Evolutionary conservation across 2,888 invertebrate species (phyloP), one percentile per base, ranked within the genome.

Genomic region (Chironomus riparius): DNA sequence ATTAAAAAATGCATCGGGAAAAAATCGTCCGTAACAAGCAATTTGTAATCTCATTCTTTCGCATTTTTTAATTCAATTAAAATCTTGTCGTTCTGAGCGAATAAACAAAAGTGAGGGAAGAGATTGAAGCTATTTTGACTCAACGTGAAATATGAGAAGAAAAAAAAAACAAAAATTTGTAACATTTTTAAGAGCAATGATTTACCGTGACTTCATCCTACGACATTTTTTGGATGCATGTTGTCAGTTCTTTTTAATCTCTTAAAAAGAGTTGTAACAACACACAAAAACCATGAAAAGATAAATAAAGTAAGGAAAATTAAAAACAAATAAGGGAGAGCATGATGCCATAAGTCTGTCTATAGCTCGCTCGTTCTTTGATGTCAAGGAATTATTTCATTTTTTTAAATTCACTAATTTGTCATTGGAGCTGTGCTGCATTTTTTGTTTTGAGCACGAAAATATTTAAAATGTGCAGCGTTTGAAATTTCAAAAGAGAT

Each of bases 371-470:
- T 12, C n/a, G 21, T 18, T 21, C 72, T 72, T 72, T 72, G 72
- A 72, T 72, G 72, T 72, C 72, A 61, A 61, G 72, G 72, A 28
- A 62, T 21, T 62, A 21, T 28, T 61, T 62, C 4, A 56, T 56
- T 15, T 56, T 18, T 56, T 38, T 38, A 38, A 70, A 70, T 47
- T 70, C 70, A 62, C 62, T 62, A 72, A 72, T 72, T 72, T 72
- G 72, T 72, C 72, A 72, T 70, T 70, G 70, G 38, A 38, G 38
- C 10, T 13, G 22, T 12, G 56, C 56, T 56, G 18, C 21, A 62
- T 62, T 24, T 21, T 65, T 65, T 13, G 2, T 22, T 22, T 22
- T 12, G 5, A 22, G 13, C 10, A 65, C 18, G 18, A 56, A 18
- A 56, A 18, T 7, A 18, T 65, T 65, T 65, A 24, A 13, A 24